Base-by-base conservation (phyloP, 2,113 vertebrate species). In the Stercorarius parasiticus region DNA sequence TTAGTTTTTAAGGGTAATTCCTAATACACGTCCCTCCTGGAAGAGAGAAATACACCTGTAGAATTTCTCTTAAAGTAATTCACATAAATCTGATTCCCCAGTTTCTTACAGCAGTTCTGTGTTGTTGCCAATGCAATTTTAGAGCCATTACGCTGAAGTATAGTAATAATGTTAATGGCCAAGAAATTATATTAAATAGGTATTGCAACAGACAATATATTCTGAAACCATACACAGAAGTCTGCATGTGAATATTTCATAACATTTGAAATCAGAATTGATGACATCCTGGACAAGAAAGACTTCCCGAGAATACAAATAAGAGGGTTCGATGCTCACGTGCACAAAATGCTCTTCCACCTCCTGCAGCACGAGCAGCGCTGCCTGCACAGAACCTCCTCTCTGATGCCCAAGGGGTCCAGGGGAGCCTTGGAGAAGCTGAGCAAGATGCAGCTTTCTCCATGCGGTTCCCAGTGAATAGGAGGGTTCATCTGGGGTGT, bases 401-500 rank as follows among this genome's bases (percentile, higher is more conserved):
- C 70, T 32, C 65, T 50, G 32, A 13, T 30, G 43, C 15, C 32
- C 47, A 16, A 9, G 12, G 21, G 6, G 9, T 27, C 30, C 66
- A 26, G 11, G 71, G 6, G 18, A 87, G 29, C 29, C 40, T 7
- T n/a, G 15, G 25, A 14, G 26, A 6, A 82, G 25, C 58, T 84
- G 25, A 34, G 15, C 40, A 56, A 32, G 38, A 23, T 20, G 19
- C 42, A 61, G 1, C 7, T 30, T 61, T 56, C 40, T 73, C 34
- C 19, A 8, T 14, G 20, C 0, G 2, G 11, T 10, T 70, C 67
- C 59, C 72, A 19, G 13, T 66, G 64, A 91, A 78, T 9, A 23
- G n/a, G 4, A 49, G 21, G 3, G 13, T 22, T 52, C 26, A 5
- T 15, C 0, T 36, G 27, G 6, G 9, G 1, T 4, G 6, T 27